Evolutionary conservation across 2,797 vertebrate species (phyloP).

Genomic region (Aphelocoma californica): DNA sequence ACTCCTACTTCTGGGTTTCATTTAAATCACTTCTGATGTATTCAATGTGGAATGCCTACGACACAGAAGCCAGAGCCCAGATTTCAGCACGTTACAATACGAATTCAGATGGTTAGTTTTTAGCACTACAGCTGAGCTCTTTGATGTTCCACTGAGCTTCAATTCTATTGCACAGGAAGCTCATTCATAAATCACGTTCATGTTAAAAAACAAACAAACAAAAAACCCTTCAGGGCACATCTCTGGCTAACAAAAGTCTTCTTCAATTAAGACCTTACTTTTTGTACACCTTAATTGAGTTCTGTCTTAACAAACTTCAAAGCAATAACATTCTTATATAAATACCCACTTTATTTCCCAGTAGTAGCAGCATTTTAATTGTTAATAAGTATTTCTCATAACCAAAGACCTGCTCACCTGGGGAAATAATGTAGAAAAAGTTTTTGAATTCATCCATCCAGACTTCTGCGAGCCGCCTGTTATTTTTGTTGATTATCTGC

Average conservation of each 20-base stretch:
- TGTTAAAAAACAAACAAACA: neutral
- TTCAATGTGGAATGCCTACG: neutral
- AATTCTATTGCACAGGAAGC: neutral
- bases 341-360: neutral
- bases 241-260: neutral
- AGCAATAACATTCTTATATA: neutral
- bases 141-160: neutral
- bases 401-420: conserved; percentile 80
- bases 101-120: neutral
- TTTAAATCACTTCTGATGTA: neutral
- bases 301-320: neutral
- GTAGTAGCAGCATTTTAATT: neutral
- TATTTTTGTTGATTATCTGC: conserved; percentile 99
- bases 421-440: conserved; percentile 99
- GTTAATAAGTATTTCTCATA: neutral
- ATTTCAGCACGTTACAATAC: neutral
- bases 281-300: neutral
- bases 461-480: conserved; percentile 95
- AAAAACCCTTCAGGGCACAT: neutral
- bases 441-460: conserved; percentile 99
- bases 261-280: neutral
- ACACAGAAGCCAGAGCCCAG: neutral
- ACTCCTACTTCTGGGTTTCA: neutral
- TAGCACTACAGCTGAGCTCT: neutral
- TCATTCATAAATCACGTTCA: neutral